Evolutionary conservation across 2,888 invertebrate genomes (phyloP), one percentile per base, ranked within the genome.

Genomic region (Agrypnus murinus): DNA sequence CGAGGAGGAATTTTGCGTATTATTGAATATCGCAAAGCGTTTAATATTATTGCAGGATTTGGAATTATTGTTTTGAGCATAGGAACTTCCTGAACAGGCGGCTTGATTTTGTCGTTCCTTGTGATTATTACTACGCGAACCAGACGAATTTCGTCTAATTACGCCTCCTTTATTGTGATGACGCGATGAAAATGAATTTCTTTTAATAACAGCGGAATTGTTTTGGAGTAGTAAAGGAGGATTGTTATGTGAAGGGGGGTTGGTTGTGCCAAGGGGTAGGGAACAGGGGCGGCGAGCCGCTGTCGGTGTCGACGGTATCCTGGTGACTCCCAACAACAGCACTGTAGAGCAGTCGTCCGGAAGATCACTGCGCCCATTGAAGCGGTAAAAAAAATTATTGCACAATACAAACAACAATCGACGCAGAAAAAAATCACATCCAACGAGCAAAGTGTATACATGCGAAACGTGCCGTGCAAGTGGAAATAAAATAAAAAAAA

Each of bases 271-370:
- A 36, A 82, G 77, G 69, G 84, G 83, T 36, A 84, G 78, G 69
- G 84, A 81, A 58, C 79, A 81, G 80, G 84, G 74, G 64, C 79
- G 82, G 70, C 84, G 83, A 38, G 82, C 78, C 64, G 82, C 81
- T 71, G 81, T 71, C 71, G 85, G 85, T 46, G 86, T 85, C 38
- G 86, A 83, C 72, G 85, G 84, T 74, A 85, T 88, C 82, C 89
- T 90, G 83, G 88, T 90, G 71, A 90, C 90, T 72, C 90, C 90
- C 81, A 90, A 83, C 59, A 90, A 88, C 70, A 90, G 87, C 58
- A 90, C 90, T 60, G 90, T 88, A 75, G 89, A 88, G 80, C 87
- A 88, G 77, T 90, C 90, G 81, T 90, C 90, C 25, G 90, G 90
- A 68, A 90, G 87, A 79, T 90, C 90, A 81, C 90, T 90, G 88